A percentile compares a stretch with the other conserved stretches of the same genome.
Conservation (phyloP, 23 tunicate species). For the Halocynthia roretzi region DNA sequence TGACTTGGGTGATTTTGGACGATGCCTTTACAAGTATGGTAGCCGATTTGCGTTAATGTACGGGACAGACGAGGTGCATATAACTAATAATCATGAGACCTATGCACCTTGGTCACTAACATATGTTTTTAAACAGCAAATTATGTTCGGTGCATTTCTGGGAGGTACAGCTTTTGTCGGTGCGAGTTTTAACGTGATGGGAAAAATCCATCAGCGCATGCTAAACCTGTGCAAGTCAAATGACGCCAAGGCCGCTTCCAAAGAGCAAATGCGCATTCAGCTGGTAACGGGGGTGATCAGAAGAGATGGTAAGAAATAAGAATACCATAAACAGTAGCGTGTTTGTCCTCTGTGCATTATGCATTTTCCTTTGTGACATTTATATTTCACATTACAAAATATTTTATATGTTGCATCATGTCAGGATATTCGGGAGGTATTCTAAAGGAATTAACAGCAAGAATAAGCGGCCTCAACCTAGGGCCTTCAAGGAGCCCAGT, state of each 20-base stretch:
- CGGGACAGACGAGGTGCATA: slow-evolving; percentile 21
- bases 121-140: not conserved
- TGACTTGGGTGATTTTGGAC: slow-evolving; percentile 2
- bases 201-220: slow-evolving; percentile 7
- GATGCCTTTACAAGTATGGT: slow-evolving; percentile 17
- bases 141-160: slow-evolving; percentile 12
- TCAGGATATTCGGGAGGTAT: no score
- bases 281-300: not conserved
- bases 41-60: slow-evolving; percentile 4
- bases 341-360: no score
- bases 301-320: slow-evolving; percentile 4
- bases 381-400: no score
- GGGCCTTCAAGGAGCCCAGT: no score
- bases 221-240: slow-evolving; percentile 6
- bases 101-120: not conserved
- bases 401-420: no score
- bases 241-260: slow-evolving; percentile 1
- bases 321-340: not conserved
- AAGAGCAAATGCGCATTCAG: slow-evolving; percentile 9
- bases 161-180: slow-evolving; percentile 30
- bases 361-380: no score
- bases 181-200: slow-evolving; percentile 17
- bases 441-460: no score
- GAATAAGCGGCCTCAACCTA: no score
- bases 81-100: no score